Base-by-base conservation (phyloP, 2,888 invertebrate genomes). In the Ptychoptera contaminata region DNA sequence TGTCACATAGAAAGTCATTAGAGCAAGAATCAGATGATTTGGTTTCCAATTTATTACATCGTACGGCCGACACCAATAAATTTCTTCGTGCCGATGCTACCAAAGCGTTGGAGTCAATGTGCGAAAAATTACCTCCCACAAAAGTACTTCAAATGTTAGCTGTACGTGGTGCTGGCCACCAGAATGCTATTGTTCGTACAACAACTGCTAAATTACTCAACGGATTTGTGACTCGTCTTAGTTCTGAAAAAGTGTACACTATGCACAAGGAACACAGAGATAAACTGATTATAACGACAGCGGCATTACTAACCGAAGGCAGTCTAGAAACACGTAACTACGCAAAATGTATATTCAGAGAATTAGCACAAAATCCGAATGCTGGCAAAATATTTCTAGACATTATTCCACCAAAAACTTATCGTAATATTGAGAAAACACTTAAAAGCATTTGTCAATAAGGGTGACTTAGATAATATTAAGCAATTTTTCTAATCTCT, bases 21-120 rank as follows among this genome's bases (percentile, higher is more conserved):
- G 76, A 76, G 37, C 67, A 85, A 68, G 93, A 94, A 64, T 68
- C 91, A 44, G 94, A 96, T 57, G 86, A 88, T 58, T 72, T 91
- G 42, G 81, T 82, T 1, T 76, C 74, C 16, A 80, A 85, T 9
- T 67, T 96, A 46, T 70, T 96, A 30, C 83, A 85, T 53, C 80
- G 93, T 48, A 84, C 88, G 42, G 91, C 92, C 0, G 96, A 97
- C 58, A 93, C 91, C 8, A 94, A 93, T 66, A 80, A 82, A 53
- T 94, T 97, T 61, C 73, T 97, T 42, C 73, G 93, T 16, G 84
- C 84, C 32, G 96, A 96, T 63, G 87, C 92, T 3, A 56, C 55
- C 1, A 71, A 73, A 9, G 86, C 93, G 1, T 65, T 97, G 37
- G 83, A 81, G 54, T 72, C 76, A 11, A 81, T 97, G 76, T 79